Evolutionary conservation across 2,888 invertebrate genomes (phyloP).

Genomic region (Panopea generosa): DNA sequence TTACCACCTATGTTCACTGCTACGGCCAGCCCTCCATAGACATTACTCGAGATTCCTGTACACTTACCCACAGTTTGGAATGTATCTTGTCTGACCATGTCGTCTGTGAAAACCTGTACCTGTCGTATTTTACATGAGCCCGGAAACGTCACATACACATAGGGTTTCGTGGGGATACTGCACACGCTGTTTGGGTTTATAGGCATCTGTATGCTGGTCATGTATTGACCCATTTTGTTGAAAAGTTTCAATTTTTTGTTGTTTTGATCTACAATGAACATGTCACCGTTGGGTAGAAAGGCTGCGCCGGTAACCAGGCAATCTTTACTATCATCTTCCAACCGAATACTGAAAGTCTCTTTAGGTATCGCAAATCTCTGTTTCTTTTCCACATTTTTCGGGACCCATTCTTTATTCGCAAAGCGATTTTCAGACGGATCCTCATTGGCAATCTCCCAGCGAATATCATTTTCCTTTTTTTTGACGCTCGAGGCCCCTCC

Average conservation of each 20-base stretch:
- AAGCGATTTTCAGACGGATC: conserved; percentile 35
- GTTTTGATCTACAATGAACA: conserved; percentile 50
- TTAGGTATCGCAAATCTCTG: conserved; percentile 43
- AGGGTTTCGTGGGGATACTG: conserved; percentile 31
- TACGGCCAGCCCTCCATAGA: conserved; percentile 52
- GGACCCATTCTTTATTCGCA: conserved; percentile 49
- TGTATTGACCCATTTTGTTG: conserved; percentile 37
- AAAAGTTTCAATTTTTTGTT: conserved; percentile 58
- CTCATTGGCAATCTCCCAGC: conserved; percentile 31
- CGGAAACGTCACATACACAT: conserved; percentile 55
- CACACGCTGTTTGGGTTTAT: conserved; percentile 31
- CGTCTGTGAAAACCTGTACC: conserved; percentile 36
- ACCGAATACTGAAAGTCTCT: conserved; percentile 35
- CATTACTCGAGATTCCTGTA: conserved; percentile 53
- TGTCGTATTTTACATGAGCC: conserved; percentile 46
- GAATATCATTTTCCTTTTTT: conserved; percentile 16
- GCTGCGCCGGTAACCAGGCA: conserved; percentile 53
- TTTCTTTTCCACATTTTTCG: conserved; percentile 41
- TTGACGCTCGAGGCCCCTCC: not conserved
- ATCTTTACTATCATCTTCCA: conserved; percentile 51
- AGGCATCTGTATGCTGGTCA: conserved; percentile 47
- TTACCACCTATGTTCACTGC: conserved; percentile 49
- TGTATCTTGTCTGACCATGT: conserved; percentile 45
- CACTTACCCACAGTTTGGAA: conserved; percentile 52
- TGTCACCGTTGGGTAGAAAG: conserved; percentile 50